phyloP scores from a whole-genome alignment of 2,797 vertebrate genomes.

The Podarcis siculus region DNA sequence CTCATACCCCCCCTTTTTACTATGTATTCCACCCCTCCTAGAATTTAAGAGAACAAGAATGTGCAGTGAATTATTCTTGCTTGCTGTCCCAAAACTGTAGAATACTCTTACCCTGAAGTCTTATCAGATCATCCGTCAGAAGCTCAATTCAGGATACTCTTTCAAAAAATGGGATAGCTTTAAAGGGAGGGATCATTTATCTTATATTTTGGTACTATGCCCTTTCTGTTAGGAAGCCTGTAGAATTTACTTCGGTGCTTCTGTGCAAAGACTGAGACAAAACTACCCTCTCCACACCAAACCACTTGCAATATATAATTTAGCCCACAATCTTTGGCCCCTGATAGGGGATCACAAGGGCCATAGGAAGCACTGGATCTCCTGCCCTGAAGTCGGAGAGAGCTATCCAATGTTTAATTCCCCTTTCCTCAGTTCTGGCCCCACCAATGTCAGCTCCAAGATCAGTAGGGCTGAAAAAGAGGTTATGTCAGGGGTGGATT shows the following conservation, averaged over 20 bases:
- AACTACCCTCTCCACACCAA: not conserved
- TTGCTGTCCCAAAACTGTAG: not conserved
- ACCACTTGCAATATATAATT: not conserved
- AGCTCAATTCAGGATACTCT: not conserved
- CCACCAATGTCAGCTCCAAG: too few relatives aligned
- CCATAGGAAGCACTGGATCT: too few relatives aligned
- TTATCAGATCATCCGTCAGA: not conserved
- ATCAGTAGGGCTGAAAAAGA: too few relatives aligned
- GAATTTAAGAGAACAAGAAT: not conserved
- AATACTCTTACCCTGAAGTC: not conserved
- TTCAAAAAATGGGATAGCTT: too few relatives aligned
- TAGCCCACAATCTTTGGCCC: too few relatives aligned
- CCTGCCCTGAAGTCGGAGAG: too few relatives aligned
- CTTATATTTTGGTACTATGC: not conserved
- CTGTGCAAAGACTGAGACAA: too few relatives aligned
- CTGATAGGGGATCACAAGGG: too few relatives aligned
- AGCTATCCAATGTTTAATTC: too few relatives aligned
- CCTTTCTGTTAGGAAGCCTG: not conserved
- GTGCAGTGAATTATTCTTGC: not conserved
- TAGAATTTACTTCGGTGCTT: not conserved
- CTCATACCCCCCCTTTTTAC: not conserved
- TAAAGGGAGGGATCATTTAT: not conserved
- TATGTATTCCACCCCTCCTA: not conserved
- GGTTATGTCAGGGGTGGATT: too few relatives aligned
- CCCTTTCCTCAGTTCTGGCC: too few relatives aligned